Evolutionary conservation across 1,140 invertebrate genomes (phyloP), one percentile per base, ranked within the genome.

Genomic region (Solen grandis): DNA sequence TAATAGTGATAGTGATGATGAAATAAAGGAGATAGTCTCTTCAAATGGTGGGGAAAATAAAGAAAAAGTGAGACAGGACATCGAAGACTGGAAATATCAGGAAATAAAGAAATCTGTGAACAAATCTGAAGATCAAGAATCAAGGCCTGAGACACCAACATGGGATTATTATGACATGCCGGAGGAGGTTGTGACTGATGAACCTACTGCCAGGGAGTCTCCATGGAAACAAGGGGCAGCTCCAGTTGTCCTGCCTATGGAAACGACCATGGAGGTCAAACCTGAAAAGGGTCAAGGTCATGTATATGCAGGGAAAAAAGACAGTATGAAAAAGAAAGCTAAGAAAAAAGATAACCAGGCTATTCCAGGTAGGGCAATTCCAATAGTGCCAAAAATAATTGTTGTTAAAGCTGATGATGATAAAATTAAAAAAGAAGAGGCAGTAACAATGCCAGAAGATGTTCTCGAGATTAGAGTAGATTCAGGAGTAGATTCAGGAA

Each of bases 81-180:
- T 33, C 27, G 38, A 72, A 63, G 75, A 74, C 38, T 83, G 75
- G 74, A 80, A 83, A 63, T 83, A 83, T 38, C 38, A 38, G 25
- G 65, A 63, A 38, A 72, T 80, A 0, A 65, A 46, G 14, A 57
- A 41, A 14, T 52, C 46, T 22, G 29, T 75, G 38, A 52, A 70
- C n/a, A 80, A 63, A 35, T 76, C 65, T 63, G 36, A 35, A 62
- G 36, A 73, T 5, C 27, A 82, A 29, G 69, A 65, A 13, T 87
- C 89, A 63, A 60, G 88, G 38, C 86, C 89, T 63, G 85, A 87
- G 75, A 88, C 88, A 4, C 89, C 88, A 38, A 83, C 86, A 0
- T 89, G 88, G 88, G 88, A 89, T 74, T 88, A 84, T 69, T 89
- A 89, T 75, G 88, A 84, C 19, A 84, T 86, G 54, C 73, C 83